phyloP scores from a whole-genome alignment of 2,888 invertebrate species.

The Muscina levida region DNA sequence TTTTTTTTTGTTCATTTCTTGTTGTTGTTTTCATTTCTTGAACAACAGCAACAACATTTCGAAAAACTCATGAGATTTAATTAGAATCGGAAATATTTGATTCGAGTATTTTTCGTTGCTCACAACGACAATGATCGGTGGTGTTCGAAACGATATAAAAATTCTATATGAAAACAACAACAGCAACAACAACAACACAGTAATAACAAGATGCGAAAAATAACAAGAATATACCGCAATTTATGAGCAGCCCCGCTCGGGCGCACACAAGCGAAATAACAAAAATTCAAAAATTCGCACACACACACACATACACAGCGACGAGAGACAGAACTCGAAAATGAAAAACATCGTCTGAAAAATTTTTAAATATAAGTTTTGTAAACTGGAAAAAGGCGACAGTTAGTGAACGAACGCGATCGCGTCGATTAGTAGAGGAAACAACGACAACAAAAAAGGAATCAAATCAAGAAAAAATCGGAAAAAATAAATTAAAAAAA shows the following conservation, averaged over 20 bases:
- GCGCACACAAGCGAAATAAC: not conserved
- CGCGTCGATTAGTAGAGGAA: slow-evolving; percentile 71
- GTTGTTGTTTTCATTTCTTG: too few relatives aligned
- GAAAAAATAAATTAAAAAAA: slow-evolving; percentile 6
- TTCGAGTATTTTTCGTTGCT: too few relatives aligned
- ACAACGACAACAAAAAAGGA: slow-evolving; percentile 34
- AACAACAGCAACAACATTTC: too few relatives aligned
- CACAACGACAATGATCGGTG: too few relatives aligned
- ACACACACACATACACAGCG: too few relatives aligned
- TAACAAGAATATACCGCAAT: not conserved
- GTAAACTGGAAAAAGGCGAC: slow-evolving; percentile 78
- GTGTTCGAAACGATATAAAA: too few relatives aligned
- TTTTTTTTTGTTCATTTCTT: too few relatives aligned
- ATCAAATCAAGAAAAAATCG: slow-evolving; percentile 1
- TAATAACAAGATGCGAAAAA: too few relatives aligned
- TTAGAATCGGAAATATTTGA: too few relatives aligned
- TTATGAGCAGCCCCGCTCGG: not conserved
- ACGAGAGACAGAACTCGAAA: slow-evolving; percentile 9
- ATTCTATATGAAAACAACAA: not conserved
- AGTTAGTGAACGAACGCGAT: slow-evolving; percentile 76
- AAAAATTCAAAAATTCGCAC: slow-evolving; percentile 6
- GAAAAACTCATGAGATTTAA: too few relatives aligned
- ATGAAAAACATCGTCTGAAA: slow-evolving; percentile 26
- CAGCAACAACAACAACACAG: not conserved
- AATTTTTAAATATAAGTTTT: slow-evolving; percentile 77